Evolutionary conservation across 2,797 vertebrate species (phyloP).

Genomic region (Coregonus ussuriensis): DNA sequence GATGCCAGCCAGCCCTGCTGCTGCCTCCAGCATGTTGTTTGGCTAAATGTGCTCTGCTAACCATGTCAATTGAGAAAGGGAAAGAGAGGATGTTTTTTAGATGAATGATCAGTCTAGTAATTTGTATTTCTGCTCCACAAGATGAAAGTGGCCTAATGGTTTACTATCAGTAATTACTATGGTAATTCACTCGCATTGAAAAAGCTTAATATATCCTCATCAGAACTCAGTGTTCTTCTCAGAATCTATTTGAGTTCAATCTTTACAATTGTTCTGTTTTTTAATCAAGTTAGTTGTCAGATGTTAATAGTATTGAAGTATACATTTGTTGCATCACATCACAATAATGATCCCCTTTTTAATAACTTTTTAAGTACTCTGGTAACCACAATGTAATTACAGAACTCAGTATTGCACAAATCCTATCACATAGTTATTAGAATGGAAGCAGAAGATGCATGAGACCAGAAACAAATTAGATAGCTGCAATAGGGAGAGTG

Average conservation of each 20-base stretch:
- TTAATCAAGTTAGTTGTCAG: not conserved
- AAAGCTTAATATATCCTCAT: conserved; percentile 29
- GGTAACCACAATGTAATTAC: conserved; percentile 22
- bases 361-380: not conserved
- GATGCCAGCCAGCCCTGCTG: conserved; percentile 55
- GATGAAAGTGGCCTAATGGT: conserved; percentile 44
- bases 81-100: conserved; percentile 31
- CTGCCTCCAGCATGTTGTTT: conserved; percentile 39
- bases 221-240: conserved; percentile 24
- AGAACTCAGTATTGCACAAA: no score
- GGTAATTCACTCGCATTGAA: conserved; percentile 43
- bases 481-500: no score
- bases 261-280: not conserved
- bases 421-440: conserved; percentile 23
- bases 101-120: conserved; percentile 49
- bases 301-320: not conserved
- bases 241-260: conserved; percentile 13
- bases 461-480: no score
- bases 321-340: not conserved
- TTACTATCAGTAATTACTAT: conserved; percentile 40
- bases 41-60: conserved; percentile 46
- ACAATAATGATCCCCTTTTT: not conserved
- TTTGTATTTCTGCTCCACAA: conserved; percentile 43
- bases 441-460: not conserved
- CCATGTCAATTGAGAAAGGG: conserved; percentile 33